Base-by-base conservation (phyloP, 2,888 invertebrate species). In the Plebejus melissa region DNA sequence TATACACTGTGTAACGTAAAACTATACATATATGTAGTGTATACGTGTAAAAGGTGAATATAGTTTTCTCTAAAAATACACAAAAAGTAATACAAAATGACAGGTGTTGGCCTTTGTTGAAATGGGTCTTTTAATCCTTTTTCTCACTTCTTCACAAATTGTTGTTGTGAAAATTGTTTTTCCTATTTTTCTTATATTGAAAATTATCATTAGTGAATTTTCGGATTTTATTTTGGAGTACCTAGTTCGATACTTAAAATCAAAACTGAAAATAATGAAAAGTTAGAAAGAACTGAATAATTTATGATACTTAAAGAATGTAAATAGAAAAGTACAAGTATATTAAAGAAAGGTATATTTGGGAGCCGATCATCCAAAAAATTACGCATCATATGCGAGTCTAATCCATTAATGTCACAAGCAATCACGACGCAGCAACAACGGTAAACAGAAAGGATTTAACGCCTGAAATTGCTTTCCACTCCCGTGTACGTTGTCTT, bases 391-490 rank as follows among this genome's bases (percentile, higher is more conserved):
- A 22, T 60, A 60, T 3, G 2, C 60, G 22, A 60, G 2, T 60
- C 57, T 57, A 57, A 57, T n/a, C 11, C 28, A 9, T 69, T 22
- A 22, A 22, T 16, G n/a, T 36, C 22, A 22, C 70, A 38, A 38
- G 70, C 38, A 41, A 41, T 11, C 46, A 38, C 22, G 6, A 41
- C n/a, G 22, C 41, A 6, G n/a, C 41, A 41, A 41, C 32, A 38
- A n/a, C 70, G 16, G 9, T 70, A 41, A 70, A 38, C 36, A 41
- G 38, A n/a, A n/a, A 70, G 9, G 22, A n/a, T 70, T 70, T 46
- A 70, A 70, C 70, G 70, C 46, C 70, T 22, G 70, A 70, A 70
- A 70, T 70, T 70, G 70, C 38, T 69, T 69, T 69, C n/a, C 69
- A 38, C 36, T 36, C 36, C 69, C 28, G 28, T 11, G n/a, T 69